A percentile compares a stretch with the other conserved stretches of the same genome.
Evolutionary conservation across 2,888 invertebrate genomes (phyloP).

Genomic region (Acanthacorydalis orientalis): DNA sequence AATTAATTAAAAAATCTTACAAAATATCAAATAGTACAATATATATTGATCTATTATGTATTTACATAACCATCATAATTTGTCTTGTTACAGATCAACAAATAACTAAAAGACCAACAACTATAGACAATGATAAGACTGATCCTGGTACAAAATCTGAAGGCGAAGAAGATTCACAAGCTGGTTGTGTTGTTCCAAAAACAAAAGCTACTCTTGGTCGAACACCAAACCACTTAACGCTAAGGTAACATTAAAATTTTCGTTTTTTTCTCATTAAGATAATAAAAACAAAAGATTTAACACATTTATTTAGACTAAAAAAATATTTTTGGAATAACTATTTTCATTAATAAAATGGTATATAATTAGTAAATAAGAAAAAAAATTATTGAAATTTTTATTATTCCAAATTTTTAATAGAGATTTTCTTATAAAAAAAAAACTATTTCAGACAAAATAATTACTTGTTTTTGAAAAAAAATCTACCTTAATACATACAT

Average conservation of each 20-base stretch:
- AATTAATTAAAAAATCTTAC: too few relatives aligned
- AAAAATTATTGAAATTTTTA: not conserved
- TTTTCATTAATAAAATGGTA: too few relatives aligned
- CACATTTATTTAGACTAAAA: too few relatives aligned
- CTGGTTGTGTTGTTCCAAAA: conserved; percentile 36
- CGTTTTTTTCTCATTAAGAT: not conserved
- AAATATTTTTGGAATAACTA: too few relatives aligned
- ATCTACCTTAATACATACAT: conserved; percentile 19
- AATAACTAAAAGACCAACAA: conserved; percentile 22
- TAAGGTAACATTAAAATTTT: conserved; percentile 36
- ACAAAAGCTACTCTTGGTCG: conserved; percentile 56
- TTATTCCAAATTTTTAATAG: too few relatives aligned
- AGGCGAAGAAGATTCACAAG: conserved; percentile 68
- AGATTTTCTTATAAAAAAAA: not conserved
- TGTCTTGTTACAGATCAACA: conserved; percentile 15
- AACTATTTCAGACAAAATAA: not conserved
- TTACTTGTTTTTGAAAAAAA: not conserved
- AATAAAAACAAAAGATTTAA: too few relatives aligned
- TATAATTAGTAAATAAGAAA: not conserved
- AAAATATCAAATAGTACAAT: too few relatives aligned
- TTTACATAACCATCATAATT: conserved; percentile 4
- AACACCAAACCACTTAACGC: conserved; percentile 84
- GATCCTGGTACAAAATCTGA: conserved; percentile 72
- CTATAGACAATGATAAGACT: conserved; percentile 36
- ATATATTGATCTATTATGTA: conserved; percentile 7